Conservation (phyloP, 2,888 invertebrate genomes). For the Hyalella azteca region DNA sequence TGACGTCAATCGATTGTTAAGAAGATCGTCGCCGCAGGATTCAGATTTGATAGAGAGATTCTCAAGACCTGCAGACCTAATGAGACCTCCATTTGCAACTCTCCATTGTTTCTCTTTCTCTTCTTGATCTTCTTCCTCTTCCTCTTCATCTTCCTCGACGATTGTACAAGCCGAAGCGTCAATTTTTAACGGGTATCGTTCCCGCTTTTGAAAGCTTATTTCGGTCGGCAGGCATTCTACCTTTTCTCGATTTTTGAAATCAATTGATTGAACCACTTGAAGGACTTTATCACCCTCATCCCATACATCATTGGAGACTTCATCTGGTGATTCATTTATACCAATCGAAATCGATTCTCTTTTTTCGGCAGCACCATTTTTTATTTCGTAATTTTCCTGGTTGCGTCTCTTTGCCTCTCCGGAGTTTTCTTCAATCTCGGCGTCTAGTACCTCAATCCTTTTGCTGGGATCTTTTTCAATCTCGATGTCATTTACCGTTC, state of each 20-base stretch:
- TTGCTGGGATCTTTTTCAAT: no score
- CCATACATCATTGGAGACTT: background rate
- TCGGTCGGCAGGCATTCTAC: background rate
- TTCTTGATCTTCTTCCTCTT: slow-evolving; percentile 34
- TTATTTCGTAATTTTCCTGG: no score
- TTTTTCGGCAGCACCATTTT: no score
- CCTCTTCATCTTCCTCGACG: slow-evolving; percentile 46
- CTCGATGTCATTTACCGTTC: background rate
- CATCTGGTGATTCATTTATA: background rate
- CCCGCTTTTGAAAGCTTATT: background rate
- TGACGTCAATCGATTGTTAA: background rate
- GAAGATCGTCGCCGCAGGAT: background rate
- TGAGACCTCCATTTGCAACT: slow-evolving; percentile 45
- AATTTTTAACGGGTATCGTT: background rate
- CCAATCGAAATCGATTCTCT: no score
- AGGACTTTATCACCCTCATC: background rate
- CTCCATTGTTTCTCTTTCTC: slow-evolving; percentile 40
- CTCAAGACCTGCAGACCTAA: slow-evolving; percentile 50
- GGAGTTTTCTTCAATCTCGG: no score
- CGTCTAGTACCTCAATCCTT: no score
- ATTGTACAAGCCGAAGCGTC: slow-evolving; percentile 3
- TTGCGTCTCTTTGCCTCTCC: no score
- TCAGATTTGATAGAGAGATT: slow-evolving; percentile 41
- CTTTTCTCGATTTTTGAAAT: background rate
- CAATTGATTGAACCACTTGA: background rate